phyloP scores from a whole-genome alignment of 2,113 vertebrate genomes.

The Junco hyemalis region DNA sequence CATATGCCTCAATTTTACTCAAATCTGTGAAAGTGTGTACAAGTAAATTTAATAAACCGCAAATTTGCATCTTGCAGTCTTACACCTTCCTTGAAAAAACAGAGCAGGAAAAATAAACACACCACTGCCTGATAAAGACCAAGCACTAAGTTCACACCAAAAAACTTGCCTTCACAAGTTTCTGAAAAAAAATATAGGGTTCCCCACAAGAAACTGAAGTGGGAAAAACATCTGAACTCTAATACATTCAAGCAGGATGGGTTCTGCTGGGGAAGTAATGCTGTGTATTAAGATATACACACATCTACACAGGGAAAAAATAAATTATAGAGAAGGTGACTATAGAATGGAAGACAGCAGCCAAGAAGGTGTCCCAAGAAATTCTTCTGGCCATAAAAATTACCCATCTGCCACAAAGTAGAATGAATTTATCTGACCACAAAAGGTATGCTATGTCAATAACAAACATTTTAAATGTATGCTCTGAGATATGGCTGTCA shows the following conservation, averaged over 20 bases:
- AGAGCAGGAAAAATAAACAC: not conserved
- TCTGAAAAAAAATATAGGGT: not conserved
- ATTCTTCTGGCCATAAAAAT: not conserved
- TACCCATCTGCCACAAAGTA: not conserved
- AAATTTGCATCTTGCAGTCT: not conserved
- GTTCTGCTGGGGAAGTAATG: not conserved
- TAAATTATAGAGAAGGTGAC: not conserved
- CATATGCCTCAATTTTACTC: not conserved
- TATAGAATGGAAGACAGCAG: not conserved
- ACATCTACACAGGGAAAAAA: not conserved
- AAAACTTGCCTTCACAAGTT: not conserved
- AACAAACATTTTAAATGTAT: not conserved
- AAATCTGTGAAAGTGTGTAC: not conserved
- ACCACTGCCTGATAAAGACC: not conserved
- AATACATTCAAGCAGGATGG: not conserved
- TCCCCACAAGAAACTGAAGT: not conserved
- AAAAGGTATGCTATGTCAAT: too few relatives aligned
- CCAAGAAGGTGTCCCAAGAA: not conserved
- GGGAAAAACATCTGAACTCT: not conserved
- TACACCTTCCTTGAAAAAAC: not conserved
- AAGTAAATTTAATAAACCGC: not conserved
- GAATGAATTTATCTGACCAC: not conserved
- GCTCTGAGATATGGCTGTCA: not conserved
- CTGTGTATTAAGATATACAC: not conserved
- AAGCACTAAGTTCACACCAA: not conserved